Base-by-base conservation (phyloP, 2,888 invertebrate species). In the Acrocyrtus sp. region DNA sequence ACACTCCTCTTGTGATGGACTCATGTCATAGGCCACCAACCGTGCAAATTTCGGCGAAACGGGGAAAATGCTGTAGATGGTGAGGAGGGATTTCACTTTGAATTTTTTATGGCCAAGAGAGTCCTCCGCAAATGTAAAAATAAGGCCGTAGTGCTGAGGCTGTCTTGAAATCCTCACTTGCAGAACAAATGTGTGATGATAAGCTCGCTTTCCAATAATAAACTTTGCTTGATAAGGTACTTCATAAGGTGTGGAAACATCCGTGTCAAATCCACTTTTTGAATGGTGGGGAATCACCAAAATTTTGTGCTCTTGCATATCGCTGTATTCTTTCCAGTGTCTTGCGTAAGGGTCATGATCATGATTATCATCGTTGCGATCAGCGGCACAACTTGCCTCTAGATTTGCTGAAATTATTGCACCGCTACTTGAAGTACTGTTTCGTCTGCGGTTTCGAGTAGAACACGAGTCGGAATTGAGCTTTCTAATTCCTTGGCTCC, bases 131-230 rank as follows among this genome's bases (percentile, higher is more conserved):
- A 77, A 77, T 8, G 72, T 72, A 39, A 77, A 77, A 39, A 77
- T 69, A 8, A 77, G 77, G 15, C 77, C 77, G 29, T 54, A 74
- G 48, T 77, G 77, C 27, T 77, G 77, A n/a, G 77, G 77, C 6
- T 56, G 24, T 60, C 60, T 47, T 15, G 65, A 50, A 3, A 74
- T 41, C 8, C 65, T 56, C 6, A 77, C 17, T 43, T 67, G 74
- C 0, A 77, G 48, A 29, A 69, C 29, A 47, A 77, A 77, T 21
- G 53, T 47, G 57, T 74, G 70, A 29, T 77, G 72, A 24, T 56
- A 74, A 22, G 50, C 50, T 22, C 60, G 45, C 41, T 57, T 54
- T n/a, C 70, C 74, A 22, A 77, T 57, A 24, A 39, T 45, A 39
- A 77, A 77, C 47, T 72, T 77, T n/a, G 74, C 76, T 45, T 65